These are phyloP conservation scores for Entomobrya proxima DNA, from an alignment of 2,888 invertebrate genomes.

Conservation along the genomic window DNA sequence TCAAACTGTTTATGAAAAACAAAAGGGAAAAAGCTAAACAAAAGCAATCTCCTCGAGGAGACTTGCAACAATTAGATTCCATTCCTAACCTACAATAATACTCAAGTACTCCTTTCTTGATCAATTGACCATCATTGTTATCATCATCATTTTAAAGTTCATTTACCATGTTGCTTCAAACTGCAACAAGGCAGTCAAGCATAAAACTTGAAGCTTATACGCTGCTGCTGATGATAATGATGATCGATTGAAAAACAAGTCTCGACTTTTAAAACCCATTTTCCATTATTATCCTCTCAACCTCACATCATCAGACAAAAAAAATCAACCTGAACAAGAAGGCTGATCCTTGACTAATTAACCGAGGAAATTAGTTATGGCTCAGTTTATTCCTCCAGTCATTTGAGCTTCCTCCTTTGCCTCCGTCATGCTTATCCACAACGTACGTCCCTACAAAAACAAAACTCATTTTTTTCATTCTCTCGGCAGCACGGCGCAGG, in stretches of 20 bases:
- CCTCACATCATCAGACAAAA: slow-evolving; percentile 13
- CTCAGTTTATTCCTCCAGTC: slow-evolving; percentile 60
- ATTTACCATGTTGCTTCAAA: background rate
- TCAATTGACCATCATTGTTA: slow-evolving; percentile 1
- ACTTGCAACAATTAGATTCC: slow-evolving; percentile 19
- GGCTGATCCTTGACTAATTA: slow-evolving; percentile 70
- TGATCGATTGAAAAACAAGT: slow-evolving; percentile 58
- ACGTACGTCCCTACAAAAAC: background rate
- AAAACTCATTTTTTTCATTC: too few relatives aligned
- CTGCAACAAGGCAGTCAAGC: background rate
- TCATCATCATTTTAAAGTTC: background rate
- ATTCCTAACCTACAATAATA: slow-evolving; percentile 32
- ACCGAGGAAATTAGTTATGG: slow-evolving; percentile 71
- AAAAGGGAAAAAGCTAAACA: background rate
- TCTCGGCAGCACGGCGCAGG: too few relatives aligned
- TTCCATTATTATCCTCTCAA: slow-evolving; percentile 17
- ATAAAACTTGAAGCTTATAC: background rate
- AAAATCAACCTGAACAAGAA: background rate
- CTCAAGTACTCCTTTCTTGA: background rate
- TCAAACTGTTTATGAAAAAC: slow-evolving; percentile 8
- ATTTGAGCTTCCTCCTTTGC: slow-evolving; percentile 37
- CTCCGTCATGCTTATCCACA: background rate
- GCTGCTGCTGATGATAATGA: slow-evolving; percentile 35
- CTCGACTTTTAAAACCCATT: slow-evolving; percentile 36
- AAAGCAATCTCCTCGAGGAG: slow-evolving; percentile 24